Base-by-base conservation (phyloP, 2,888 invertebrate species). In the Danaus chrysippus region DNA sequence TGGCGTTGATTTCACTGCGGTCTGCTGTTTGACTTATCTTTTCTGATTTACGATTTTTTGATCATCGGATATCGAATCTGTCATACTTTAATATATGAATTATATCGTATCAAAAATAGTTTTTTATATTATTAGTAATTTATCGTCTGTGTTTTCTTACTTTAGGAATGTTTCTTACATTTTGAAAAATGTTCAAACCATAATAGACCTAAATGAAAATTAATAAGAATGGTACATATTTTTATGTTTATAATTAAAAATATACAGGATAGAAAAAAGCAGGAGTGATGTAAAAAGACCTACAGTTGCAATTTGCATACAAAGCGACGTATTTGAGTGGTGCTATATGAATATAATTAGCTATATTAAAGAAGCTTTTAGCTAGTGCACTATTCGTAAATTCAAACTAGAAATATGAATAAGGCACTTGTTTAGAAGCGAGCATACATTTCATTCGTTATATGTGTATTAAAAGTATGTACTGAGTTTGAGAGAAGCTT, bases 1-100 rank as follows among this genome's bases (percentile, higher is more conserved):
- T 71, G 74, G 70, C 72, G 72, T 69, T 75, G 78, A 76, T 76
- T 77, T 75, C 72, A 75, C 74, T 72, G 72, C 73, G 72, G 71
- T 68, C 73, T 73, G 77, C 76, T 77, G 79, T 81, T 80, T 75
- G 74, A 71, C 71, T 73, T 73, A 72, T 75, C 71, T 17, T 15
- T 49, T 49, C 15, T 49, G 49, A 49, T 49, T 49, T 49, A 49
- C 49, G 49, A 49, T 17, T 17, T 49, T 49, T 49, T 49, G 49
- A 49, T 49, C 11, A 49, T 49, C 15, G 15, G 17, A 49, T 49
- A 49, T 49, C 17, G 17, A 49, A 9, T 49, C 17, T 49, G 11
- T 17, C 17, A 49, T 49, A 17, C 17, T 10, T 49, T 17, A 11
- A 49, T 49, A 49, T 49, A 17, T 17, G 9, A 17, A 49, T 49